Percentiles rank a stretch among this genome's conserved stretches.
Conservation (phyloP, 2,888 invertebrate species). For the Aradus depressus region DNA sequence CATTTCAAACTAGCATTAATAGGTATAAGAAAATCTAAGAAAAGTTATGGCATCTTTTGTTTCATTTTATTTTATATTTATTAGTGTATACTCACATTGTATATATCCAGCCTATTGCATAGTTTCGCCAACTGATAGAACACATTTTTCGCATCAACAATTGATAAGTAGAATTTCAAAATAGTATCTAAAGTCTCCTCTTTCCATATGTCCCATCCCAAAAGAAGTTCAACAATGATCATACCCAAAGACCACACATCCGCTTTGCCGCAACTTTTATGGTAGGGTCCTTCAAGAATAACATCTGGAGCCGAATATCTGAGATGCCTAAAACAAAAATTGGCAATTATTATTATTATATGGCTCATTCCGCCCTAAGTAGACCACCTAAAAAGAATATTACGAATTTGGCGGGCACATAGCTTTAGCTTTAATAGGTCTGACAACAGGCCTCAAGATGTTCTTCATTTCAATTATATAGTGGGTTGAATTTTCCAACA, state of each 20-base stretch:
- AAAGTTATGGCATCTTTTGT: too few relatives aligned
- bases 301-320: conserved; percentile 75
- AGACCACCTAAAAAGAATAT: conserved; percentile 3
- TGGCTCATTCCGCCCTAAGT: too few relatives aligned
- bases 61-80: neutral
- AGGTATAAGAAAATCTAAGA: conserved; percentile 1
- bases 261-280: conserved; percentile 53
- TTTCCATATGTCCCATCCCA: conserved; percentile 59
- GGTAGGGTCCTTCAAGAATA: conserved; percentile 49
- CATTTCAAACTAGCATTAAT: conserved; percentile 13
- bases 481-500: too few relatives aligned
- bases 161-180: conserved; percentile 60
- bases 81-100: conserved; percentile 43
- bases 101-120: conserved; percentile 55
- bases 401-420: neutral
- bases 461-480: too few relatives aligned
- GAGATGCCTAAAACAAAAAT: conserved; percentile 49
- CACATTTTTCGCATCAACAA: conserved; percentile 40
- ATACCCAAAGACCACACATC: conserved; percentile 95
- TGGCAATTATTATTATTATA: too few relatives aligned
- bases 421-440: neutral
- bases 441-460: too few relatives aligned
- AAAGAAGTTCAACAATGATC: conserved; percentile 65
- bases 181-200: conserved; percentile 50
- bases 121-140: conserved; percentile 67